These are phyloP conservation scores for Drosophila bipectinata DNA, from an alignment of 1,140 invertebrate genomes.

Conservation along the genomic window DNA sequence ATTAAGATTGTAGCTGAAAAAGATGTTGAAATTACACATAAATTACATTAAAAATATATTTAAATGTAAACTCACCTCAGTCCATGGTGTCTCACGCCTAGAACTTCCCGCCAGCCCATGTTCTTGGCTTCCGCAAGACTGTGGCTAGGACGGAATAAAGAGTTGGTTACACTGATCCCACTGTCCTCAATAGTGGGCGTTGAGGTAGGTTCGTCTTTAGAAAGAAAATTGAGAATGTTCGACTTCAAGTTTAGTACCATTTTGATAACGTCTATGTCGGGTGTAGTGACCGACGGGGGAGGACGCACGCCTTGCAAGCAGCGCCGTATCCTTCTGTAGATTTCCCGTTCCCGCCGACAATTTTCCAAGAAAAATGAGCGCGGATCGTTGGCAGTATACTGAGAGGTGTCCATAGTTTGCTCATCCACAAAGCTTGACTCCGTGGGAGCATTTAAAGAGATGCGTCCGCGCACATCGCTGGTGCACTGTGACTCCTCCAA, in stretches of 20 bases:
- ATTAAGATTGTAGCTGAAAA: slow-evolving; percentile 86
- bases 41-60: slow-evolving; percentile 39
- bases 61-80: slow-evolving; percentile 80
- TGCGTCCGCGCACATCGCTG: slow-evolving; percentile 45
- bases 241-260: slow-evolving; percentile 85
- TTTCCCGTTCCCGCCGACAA: slow-evolving; percentile 66
- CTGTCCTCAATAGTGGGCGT: slow-evolving; percentile 34
- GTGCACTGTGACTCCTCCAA: slow-evolving; percentile 57
- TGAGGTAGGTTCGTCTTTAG: background rate
- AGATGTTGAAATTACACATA: slow-evolving; percentile 28
- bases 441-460: slow-evolving; percentile 53
- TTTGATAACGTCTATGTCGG: slow-evolving; percentile 84
- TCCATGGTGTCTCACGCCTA: slow-evolving; percentile 85
- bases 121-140: slow-evolving; percentile 69
- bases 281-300: slow-evolving; percentile 87
- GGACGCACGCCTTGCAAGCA: slow-evolving; percentile 86
- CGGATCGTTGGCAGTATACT: slow-evolving; percentile 46
- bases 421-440: slow-evolving; percentile 78
- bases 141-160: slow-evolving; percentile 67
- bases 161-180: slow-evolving; percentile 43
- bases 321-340: slow-evolving; percentile 72
- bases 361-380: slow-evolving; percentile 71
- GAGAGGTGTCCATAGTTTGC: slow-evolving; percentile 55
- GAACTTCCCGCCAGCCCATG: slow-evolving; percentile 84
- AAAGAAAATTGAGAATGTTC: slow-evolving; percentile 62